Evolutionary conservation across 2,797 vertebrate species (phyloP), one percentile per base, ranked within the genome.

Genomic region (Eutrigla gurnardus): DNA sequence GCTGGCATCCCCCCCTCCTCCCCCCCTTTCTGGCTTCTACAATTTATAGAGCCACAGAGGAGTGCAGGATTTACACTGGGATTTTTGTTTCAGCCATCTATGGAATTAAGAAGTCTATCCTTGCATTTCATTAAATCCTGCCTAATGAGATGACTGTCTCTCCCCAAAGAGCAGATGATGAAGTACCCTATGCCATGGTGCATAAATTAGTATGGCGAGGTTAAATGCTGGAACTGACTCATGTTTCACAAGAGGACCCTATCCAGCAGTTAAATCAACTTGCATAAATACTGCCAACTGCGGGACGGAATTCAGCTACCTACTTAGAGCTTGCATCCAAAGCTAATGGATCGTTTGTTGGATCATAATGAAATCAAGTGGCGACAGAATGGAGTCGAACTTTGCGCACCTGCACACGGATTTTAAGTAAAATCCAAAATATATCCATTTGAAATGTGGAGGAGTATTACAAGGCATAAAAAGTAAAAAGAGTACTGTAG

Each of bases 141-240:
- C 95, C 96, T 99, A 98, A 99, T 99, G 97, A 98, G 96, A 97
- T 97, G 96, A 97, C 96, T 96, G 96, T 96, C 96, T 97, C 96
- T 97, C 96, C 95, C 96, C 96, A 97, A 98, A 97, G 96, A 98
- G 97, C 94, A 94, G 94, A 96, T 98, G 97, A 98, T 98, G 94
- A 96, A 99, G 96, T 96, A 95, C 94, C 95, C 95, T 66, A 95
- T 96, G 96, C 95, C 95, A 96, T 94, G 94, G 96, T 96, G 96
- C 96, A 97, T 97, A 97, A 97, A 99, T 99, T 98, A 98, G 97
- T 96, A 95, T 94, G 96, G 95, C 93, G 96, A 96, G 97, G 97
- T 98, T 99, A 98, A 99, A 98, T 95, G 96, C 96, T 97, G 97
- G 97, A 99, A 98, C 97, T 97, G 97, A 97, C 96, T 98, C 96